phyloP scores from a whole-genome alignment of 1,140 invertebrate genomes.

The Diploscapter pachys region DNA sequence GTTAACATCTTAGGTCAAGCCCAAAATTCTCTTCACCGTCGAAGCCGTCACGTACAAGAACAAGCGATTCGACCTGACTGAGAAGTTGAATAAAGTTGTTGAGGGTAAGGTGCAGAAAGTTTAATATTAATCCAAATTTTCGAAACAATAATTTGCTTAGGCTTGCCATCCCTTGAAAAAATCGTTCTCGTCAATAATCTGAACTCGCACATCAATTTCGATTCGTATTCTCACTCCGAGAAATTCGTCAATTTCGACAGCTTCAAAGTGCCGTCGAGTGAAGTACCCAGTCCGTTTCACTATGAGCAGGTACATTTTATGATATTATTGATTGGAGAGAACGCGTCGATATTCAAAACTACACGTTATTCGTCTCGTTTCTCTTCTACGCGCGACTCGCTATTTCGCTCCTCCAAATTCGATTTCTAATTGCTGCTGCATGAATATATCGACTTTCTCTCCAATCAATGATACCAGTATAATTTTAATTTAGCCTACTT shows the following conservation, averaged over 20 bases:
- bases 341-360: background rate
- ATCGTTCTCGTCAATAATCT: constrained; percentile 61
- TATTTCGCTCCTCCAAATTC: background rate
- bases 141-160: constrained; percentile 38
- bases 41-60: constrained; percentile 66
- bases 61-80: constrained; percentile 63
- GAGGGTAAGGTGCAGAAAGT: constrained; percentile 38
- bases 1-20: constrained; percentile 60
- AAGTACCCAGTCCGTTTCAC: constrained; percentile 58
- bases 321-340: constrained; percentile 29
- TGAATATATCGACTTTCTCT: background rate
- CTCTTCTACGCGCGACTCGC: no score
- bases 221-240: constrained; percentile 6
- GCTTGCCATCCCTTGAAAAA: constrained; percentile 61
- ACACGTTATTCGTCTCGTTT: no score
- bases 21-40: constrained; percentile 65
- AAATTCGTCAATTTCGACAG: constrained; percentile 8
- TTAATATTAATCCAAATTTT: constrained; percentile 10
- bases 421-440: constrained; percentile 8
- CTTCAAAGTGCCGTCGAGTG: constrained; percentile 4
- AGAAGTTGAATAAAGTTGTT: constrained; percentile 64
- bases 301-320: constrained; percentile 55
- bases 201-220: constrained; percentile 13
- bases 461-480: no score
- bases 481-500: no score